Evolutionary conservation across 23 tunicate species (phyloP), one percentile per base, ranked within the genome.

Genomic region (Styela plicata): DNA sequence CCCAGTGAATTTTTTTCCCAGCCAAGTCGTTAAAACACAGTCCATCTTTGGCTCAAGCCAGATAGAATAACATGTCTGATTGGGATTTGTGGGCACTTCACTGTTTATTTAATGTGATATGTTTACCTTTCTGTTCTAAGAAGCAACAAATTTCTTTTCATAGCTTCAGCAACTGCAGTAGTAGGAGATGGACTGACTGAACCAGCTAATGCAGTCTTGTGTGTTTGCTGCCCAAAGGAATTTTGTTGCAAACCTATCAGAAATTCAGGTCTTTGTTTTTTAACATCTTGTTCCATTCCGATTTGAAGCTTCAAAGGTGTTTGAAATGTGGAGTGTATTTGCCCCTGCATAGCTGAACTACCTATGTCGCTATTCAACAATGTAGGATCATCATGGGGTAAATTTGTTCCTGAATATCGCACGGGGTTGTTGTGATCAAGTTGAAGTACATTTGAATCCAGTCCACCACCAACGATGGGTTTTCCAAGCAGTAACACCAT

Each of bases 401-500:
- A 1, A 29, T 24, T 67, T 29, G 71, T 0, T 22, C 24, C 31
- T 29, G 71, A 21, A 27, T 25, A 67, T 0, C 22, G 71, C 71
- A 67, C 22, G 16, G 22, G 16, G 31, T 67, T 67, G 71, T 24
- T 29, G 71, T 27, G 13, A 22, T 29, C 24, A 16, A 29, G 71
- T 67, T 29, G 71, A 29, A 18, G 31, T 29, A 22, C 31, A 67
- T 67, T 17, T 17, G 22, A 22, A 18, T 67, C 71, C 31, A 24
- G 22, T 27, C 31, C 71, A 67, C 18, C 22, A 25, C 71, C 71
- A 22, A 36, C 73, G 31, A 85, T 79, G 1, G 86, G 31, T 1
- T 75, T 76, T 2, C 91, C 91, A 21, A 87, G 83, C 64, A 36
- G 28, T 20, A 87, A 3, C 30, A 87, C 91, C 91, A 87, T 87